A percentile compares a stretch with the other conserved stretches of the same genome.
phyloP scores from a whole-genome alignment of 1,140 invertebrate species.

The Drosophila ogumai region DNA sequence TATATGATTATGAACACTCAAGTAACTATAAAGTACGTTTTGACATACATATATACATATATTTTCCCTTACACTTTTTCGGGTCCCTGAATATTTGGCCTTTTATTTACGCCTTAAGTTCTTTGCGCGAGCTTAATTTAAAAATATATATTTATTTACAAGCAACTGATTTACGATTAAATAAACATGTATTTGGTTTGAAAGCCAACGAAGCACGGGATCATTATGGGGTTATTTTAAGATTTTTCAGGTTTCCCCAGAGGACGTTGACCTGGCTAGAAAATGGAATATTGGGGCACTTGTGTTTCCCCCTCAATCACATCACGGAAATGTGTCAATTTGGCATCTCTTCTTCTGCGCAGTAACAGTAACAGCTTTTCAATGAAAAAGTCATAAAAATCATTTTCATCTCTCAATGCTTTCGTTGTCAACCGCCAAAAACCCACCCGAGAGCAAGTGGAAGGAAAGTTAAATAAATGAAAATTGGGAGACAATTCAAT shows the following conservation, averaged over 20 bases:
- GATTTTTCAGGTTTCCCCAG: not conserved
- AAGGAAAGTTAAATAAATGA: conserved; percentile 32
- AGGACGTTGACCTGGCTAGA: conserved; percentile 7
- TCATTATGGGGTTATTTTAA: not conserved
- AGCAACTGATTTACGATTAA: conserved; percentile 65
- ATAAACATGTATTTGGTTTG: conserved; percentile 76
- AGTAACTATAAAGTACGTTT: conserved; percentile 56
- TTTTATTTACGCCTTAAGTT: conserved; percentile 49
- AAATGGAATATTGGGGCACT: not conserved
- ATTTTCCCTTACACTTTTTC: conserved; percentile 55
- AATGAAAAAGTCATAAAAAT: conserved; percentile 53
- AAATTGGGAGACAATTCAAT: conserved; percentile 72
- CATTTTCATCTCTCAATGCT: conserved; percentile 12
- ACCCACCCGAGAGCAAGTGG: not conserved
- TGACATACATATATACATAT: conserved; percentile 36
- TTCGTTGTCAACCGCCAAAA: conserved; percentile 28
- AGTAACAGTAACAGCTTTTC: conserved; percentile 18
- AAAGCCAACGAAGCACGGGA: conserved; percentile 54
- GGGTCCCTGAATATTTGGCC: conserved; percentile 53
- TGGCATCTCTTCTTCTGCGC: conserved; percentile 13
- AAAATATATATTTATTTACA: conserved; percentile 48
- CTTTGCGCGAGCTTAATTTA: conserved; percentile 63
- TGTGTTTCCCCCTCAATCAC: conserved; percentile 1
- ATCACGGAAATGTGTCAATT: conserved; percentile 36
- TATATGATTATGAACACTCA: conserved; percentile 59